Evolutionary conservation across 2,797 vertebrate species (phyloP).

Genomic region (Podarcis siculus): DNA sequence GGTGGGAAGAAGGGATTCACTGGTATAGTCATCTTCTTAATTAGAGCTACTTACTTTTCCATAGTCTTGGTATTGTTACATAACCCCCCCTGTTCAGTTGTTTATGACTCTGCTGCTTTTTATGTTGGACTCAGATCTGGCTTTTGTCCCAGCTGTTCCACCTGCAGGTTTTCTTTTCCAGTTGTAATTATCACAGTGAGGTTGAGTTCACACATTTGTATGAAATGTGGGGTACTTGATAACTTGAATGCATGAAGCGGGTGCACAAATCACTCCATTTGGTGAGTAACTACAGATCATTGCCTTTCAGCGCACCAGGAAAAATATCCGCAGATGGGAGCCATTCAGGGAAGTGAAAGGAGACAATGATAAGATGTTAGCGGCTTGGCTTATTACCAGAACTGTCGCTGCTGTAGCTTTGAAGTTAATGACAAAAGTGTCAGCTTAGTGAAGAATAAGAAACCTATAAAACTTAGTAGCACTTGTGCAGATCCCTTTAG

Average conservation of each 20-base stretch:
- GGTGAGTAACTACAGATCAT: neutral
- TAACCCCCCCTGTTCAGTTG: neutral
- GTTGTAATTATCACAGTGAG: neutral
- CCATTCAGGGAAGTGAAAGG: neutral
- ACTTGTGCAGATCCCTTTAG: neutral
- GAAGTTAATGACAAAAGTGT: neutral
- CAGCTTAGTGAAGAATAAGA: neutral
- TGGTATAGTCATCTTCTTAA: neutral
- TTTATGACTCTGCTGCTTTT: neutral
- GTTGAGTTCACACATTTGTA: neutral
- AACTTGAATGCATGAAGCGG: neutral
- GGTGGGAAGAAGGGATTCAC: neutral
- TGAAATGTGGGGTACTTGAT: neutral
- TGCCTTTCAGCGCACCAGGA: neutral
- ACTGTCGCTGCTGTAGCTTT: neutral
- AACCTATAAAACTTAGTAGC: neutral
- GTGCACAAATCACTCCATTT: neutral
- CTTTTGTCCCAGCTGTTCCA: neutral
- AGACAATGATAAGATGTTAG: neutral
- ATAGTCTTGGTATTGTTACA: neutral
- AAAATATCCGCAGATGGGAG: neutral
- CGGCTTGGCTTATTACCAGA: neutral
- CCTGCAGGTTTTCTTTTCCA: neutral
- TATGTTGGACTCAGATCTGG: neutral
- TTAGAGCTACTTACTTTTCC: neutral